phyloP scores from a whole-genome alignment of 2,888 invertebrate genomes.

The Coleophora flavipennella region DNA sequence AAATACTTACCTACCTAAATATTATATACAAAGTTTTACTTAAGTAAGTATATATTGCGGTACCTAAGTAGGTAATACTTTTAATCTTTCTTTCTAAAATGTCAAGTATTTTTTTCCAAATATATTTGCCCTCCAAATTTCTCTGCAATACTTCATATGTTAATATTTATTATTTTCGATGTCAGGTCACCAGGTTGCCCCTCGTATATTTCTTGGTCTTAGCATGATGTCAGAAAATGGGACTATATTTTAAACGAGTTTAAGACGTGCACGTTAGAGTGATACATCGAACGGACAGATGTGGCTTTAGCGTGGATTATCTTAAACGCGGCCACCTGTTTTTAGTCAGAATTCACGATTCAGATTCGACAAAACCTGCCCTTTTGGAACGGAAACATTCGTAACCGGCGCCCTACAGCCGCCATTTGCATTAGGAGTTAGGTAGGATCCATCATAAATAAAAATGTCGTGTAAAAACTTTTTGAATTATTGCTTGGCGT shows the following conservation, averaged over 20 bases:
- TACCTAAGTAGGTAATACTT: no score
- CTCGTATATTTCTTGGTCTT: conserved; percentile 36
- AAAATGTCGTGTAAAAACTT: neutral
- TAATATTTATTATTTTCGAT: no score
- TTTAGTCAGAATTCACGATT: conserved; percentile 21
- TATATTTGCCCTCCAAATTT: no score
- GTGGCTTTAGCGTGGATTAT: conserved; percentile 53
- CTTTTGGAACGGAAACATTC: conserved; percentile 51
- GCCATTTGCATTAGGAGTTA: neutral
- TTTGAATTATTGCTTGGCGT: no score
- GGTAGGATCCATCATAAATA: conserved; percentile 1
- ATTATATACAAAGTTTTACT: no score
- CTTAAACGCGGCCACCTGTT: conserved; percentile 65
- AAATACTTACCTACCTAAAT: no score
- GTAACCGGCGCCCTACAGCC: conserved; percentile 23
- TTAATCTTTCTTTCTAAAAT: no score
- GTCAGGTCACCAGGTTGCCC: conserved; percentile 36
- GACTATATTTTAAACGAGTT: conserved; percentile 43
- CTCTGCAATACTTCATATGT: no score
- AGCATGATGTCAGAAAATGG: conserved; percentile 45
- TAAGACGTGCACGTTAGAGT: conserved; percentile 27
- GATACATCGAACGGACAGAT: conserved; percentile 50
- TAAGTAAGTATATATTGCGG: no score
- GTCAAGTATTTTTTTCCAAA: no score
- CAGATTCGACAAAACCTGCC: conserved; percentile 33